Evolutionary conservation across 2,888 invertebrate species (phyloP).

Genomic region (Nematopogon swammerdamellus): DNA sequence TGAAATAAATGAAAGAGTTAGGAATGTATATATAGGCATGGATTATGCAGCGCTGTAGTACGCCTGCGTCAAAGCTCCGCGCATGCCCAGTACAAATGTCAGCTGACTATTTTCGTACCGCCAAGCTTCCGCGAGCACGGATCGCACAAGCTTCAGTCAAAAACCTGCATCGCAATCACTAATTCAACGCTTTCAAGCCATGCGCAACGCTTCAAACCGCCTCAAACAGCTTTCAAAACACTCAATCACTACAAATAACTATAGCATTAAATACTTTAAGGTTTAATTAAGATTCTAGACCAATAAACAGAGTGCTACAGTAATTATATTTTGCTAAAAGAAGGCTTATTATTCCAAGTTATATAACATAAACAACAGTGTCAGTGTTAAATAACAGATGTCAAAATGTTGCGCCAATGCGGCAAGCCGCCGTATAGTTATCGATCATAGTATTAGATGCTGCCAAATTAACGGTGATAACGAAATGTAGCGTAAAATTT

Average conservation of each 20-base stretch:
- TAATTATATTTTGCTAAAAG: slow-evolving; percentile 5
- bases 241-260: neutral
- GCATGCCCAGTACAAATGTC: slow-evolving; percentile 37
- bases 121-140: slow-evolving; percentile 21
- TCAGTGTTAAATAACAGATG: neutral
- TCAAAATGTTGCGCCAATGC: slow-evolving; percentile 30
- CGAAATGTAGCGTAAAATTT: slow-evolving; percentile 22
- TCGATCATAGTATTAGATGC: slow-evolving; percentile 27
- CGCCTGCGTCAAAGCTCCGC: slow-evolving; percentile 31
- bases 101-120: slow-evolving; percentile 40
- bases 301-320: neutral
- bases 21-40: too few species aligned
- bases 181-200: slow-evolving; percentile 2
- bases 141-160: slow-evolving; percentile 10
- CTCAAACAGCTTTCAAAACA: neutral
- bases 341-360: slow-evolving; percentile 10
- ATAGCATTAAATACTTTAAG: neutral
- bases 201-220: neutral
- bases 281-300: neutral
- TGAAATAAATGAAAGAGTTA: too few species aligned
- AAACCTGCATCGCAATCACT: slow-evolving; percentile 4
- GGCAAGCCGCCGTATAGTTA: slow-evolving; percentile 18
- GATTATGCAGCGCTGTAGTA: slow-evolving; percentile 1
- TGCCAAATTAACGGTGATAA: slow-evolving; percentile 23
- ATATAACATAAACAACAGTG: neutral